Base-by-base conservation (phyloP, 2,888 invertebrate species). In the Dynastes tityus region DNA sequence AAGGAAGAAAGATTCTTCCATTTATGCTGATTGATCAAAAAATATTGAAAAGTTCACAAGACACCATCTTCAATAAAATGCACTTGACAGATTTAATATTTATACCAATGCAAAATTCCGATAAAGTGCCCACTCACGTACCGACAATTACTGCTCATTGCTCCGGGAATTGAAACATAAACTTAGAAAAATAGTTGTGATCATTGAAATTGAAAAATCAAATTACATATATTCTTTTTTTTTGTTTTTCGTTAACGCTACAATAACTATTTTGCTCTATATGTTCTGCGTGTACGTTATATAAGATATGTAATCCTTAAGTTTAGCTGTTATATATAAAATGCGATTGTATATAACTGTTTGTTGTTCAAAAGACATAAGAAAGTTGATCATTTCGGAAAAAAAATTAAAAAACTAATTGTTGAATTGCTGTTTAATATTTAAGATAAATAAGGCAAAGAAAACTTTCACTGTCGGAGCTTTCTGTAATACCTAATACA, bases 21-120 rank as follows among this genome's bases (percentile, higher is more conserved):
- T 64, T 64, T 64, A 64, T 64, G 64, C 64, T 64, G 64, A 64
- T 64, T 64, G 64, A 37, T 64, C 64, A 64, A 64, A 64, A 64
- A 64, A 64, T 64, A 64, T 11, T 8, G 11, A 8, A 11, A 64
- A 13, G 4, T 4, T 9, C 11, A 53, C 53, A 53, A n/a, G 2
- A n/a, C n/a, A 53, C n/a, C n/a, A 53, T 53, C 22, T 53, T 53
- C 53, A 16, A 55, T 16, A n/a, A 55, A 55, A 55, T 55, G n/a
- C 55, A 55, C 55, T 45, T 8, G 11, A 37, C 32, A 5, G 32
- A 37, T 37, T 22, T 22, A 22, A 22, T 22, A 22, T 22, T 22
- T 37, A 37, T 37, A 37, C 8, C 45, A 45, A 45, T 8, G 45
- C 11, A 11, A 45, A 45, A 11, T 6, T 45, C 45, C 0, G 45